These are phyloP conservation scores for Cyanistes caeruleus DNA, from an alignment of 2,113 vertebrate genomes.

Conservation along the genomic window DNA sequence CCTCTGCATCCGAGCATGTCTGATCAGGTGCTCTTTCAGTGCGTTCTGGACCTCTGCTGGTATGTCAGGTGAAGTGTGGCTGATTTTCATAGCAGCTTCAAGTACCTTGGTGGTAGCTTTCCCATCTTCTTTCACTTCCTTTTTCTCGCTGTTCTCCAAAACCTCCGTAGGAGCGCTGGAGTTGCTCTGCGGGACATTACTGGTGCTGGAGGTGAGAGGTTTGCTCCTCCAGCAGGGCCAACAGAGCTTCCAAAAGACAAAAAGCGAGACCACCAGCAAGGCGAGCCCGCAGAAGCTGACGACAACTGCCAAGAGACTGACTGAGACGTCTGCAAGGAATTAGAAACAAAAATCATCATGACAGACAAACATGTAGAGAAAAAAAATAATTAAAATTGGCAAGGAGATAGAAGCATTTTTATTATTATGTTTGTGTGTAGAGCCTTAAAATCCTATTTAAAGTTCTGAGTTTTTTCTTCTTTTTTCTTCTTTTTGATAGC, in stretches of 20 bases:
- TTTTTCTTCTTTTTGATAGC: background rate
- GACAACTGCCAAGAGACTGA: constrained; percentile 94
- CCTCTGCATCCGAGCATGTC: constrained; percentile 91
- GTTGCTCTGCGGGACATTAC: constrained; percentile 75
- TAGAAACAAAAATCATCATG: background rate
- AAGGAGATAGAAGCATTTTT: background rate
- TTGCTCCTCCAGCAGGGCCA: constrained; percentile 98
- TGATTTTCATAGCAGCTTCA: constrained; percentile 97
- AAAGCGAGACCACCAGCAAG: constrained; percentile 93
- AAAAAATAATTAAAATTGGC: background rate
- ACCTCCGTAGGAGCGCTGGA: constrained; percentile 72
- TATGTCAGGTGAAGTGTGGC: constrained; percentile 97
- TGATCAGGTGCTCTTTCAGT: constrained; percentile 87
- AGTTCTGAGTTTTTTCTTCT: accelerated
- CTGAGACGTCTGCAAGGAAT: constrained; percentile 89
- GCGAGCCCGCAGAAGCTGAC: constrained; percentile 97
- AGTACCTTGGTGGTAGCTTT: constrained; percentile 80
- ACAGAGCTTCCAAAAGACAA: constrained; percentile 99
- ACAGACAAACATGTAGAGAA: background rate
- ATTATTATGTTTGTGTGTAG: background rate
- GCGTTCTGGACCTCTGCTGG: constrained; percentile 94
- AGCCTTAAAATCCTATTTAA: background rate
- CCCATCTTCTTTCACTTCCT: constrained; percentile 84
- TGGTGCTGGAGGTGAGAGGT: constrained; percentile 75
- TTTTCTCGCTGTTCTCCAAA: constrained; percentile 83